Conservation (phyloP, 2,888 invertebrate species). For the Cheiracanthium punctorium region DNA sequence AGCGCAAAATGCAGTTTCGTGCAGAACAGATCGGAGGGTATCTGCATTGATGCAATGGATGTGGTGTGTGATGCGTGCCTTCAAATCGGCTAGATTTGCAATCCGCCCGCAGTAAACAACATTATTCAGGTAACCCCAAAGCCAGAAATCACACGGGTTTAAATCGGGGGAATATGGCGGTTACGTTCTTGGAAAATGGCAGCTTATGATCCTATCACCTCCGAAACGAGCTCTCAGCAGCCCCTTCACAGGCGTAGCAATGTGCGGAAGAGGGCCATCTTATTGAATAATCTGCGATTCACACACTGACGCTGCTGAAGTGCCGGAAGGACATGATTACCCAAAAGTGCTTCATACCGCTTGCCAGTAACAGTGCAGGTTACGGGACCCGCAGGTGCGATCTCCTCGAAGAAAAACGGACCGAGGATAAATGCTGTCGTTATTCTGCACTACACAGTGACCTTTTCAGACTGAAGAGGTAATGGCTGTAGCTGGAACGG, state of each 20-base stretch:
- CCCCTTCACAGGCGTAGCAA: neutral
- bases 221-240: neutral
- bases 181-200: neutral
- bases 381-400: conserved; percentile 16
- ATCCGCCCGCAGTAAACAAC: neutral
- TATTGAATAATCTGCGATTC: neutral
- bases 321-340: neutral
- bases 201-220: neutral
- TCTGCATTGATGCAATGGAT: neutral
- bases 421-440: neutral
- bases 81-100: neutral
- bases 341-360: conserved; percentile 17
- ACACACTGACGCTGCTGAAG: neutral
- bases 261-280: neutral
- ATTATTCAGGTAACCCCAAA: neutral
- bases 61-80: neutral
- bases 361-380: conserved; percentile 17
- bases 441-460: neutral
- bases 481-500: conserved; percentile 16
- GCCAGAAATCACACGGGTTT: neutral
- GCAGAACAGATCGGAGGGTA: neutral
- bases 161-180: neutral
- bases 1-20: neutral
- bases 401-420: too few relatives aligned
- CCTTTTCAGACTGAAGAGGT: neutral